Percentiles rank a stretch among this genome's conserved stretches.
These are phyloP conservation scores for Hydroisotoma schaefferi DNA, from an alignment of 2,888 invertebrate species.

Conservation along the genomic window DNA sequence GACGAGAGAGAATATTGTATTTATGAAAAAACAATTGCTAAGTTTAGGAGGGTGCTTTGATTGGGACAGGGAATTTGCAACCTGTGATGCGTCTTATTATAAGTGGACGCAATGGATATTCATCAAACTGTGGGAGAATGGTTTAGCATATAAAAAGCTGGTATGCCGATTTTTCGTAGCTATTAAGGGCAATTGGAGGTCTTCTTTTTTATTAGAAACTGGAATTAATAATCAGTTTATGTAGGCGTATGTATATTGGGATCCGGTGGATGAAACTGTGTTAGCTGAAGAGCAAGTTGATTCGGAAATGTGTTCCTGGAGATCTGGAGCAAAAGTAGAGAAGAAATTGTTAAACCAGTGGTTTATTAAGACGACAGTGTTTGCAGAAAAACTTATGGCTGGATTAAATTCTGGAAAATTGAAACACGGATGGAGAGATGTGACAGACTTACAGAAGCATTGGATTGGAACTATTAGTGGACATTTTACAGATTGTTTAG, in stretches of 20 bases:
- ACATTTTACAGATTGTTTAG: constrained; percentile 64
- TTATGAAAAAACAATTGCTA: constrained; percentile 76
- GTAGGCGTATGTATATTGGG: constrained; percentile 92
- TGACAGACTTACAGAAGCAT: constrained; percentile 76
- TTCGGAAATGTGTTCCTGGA: constrained; percentile 84
- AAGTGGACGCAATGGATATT: constrained; percentile 96
- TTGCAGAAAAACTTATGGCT: constrained; percentile 62
- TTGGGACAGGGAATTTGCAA: constrained; percentile 85
- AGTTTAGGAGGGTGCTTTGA: constrained; percentile 81
- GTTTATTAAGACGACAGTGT: constrained; percentile 87
- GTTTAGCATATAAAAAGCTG: constrained; percentile 80
- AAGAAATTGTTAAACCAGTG: constrained; percentile 85
- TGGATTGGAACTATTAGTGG: constrained; percentile 90
- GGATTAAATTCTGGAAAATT: constrained; percentile 37
- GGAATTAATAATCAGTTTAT: neutral
- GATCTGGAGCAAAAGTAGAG: constrained; percentile 92
- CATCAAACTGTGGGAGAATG: constrained; percentile 76
- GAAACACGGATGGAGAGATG: constrained; percentile 76
- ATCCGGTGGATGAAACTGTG: constrained; percentile 95
- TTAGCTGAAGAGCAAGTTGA: constrained; percentile 98
- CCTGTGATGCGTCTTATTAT: constrained; percentile 84
- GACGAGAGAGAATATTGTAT: constrained; percentile 78
- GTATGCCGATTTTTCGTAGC: constrained; percentile 53
- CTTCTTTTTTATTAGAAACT: neutral
- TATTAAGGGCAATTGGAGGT: constrained; percentile 12